Evolutionary conservation across 2,797 vertebrate genomes (phyloP).

Genomic region (Champsocephalus esox): DNA sequence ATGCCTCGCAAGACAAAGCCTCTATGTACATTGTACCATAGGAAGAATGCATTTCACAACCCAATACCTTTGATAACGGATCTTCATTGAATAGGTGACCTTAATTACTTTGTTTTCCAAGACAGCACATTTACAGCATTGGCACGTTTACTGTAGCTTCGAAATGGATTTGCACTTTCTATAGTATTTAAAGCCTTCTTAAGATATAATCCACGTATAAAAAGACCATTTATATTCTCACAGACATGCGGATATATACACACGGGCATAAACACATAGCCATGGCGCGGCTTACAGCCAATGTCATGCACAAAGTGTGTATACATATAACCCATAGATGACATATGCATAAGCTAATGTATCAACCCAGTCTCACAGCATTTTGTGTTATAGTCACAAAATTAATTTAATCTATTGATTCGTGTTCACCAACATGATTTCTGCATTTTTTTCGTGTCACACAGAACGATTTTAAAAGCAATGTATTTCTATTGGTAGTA

Average conservation of each 20-base stretch:
- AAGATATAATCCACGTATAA: conserved; percentile 47
- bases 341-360: neutral
- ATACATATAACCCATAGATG: neutral
- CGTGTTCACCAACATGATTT: no score
- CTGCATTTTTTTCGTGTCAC: no score
- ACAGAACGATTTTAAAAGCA: no score
- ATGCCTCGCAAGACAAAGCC: conserved; percentile 41
- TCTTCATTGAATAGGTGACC: conserved; percentile 7
- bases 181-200: conserved; percentile 31
- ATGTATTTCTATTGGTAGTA: no score
- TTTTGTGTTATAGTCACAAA: no score
- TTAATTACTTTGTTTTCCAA: conserved; percentile 44
- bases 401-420: no score
- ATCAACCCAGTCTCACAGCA: no score
- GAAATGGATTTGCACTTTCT: conserved; percentile 38
- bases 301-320: neutral
- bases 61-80: conserved; percentile 6
- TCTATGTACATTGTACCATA: conserved; percentile 33
- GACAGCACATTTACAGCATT: conserved; percentile 20
- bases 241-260: conserved; percentile 9
- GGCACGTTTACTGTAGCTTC: conserved; percentile 24
- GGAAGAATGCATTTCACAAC: conserved; percentile 25
- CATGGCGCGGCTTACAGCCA: neutral
- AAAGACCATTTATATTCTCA: conserved; percentile 22
- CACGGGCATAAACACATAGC: conserved; percentile 1